Evolutionary conservation across 2,113 vertebrate species (phyloP).

Genomic region (Podocnemis expansa): DNA sequence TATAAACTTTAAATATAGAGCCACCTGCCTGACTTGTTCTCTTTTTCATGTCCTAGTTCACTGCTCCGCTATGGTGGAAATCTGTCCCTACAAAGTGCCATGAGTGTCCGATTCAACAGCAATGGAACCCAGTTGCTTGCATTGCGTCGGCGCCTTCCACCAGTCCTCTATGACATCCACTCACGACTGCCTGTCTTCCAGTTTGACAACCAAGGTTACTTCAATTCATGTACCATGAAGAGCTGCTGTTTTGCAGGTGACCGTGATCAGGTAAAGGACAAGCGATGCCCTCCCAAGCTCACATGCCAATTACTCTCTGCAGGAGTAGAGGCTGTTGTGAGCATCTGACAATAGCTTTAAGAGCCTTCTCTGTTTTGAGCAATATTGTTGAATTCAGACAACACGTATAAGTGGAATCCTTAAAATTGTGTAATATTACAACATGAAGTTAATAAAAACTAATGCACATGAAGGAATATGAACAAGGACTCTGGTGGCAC

Average conservation of each 20-base stretch:
- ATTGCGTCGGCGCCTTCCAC: constrained; percentile 91
- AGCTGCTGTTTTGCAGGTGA: constrained; percentile 99
- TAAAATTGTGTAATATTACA: not conserved
- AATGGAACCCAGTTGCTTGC: constrained; percentile 95
- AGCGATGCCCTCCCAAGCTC: not conserved
- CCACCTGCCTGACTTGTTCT: not conserved
- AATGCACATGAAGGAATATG: not conserved
- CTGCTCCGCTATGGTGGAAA: constrained; percentile 95
- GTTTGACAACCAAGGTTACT: constrained; percentile 99
- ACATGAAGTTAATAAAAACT: not conserved
- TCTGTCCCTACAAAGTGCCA: constrained; percentile 96
- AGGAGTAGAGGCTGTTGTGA: not conserved
- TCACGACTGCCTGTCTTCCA: constrained; percentile 96
- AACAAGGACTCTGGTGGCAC: too few relatives aligned
- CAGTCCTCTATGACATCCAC: constrained; percentile 97
- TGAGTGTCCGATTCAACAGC: constrained; percentile 98
- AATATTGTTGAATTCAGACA: not conserved
- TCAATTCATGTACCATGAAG: constrained; percentile 99
- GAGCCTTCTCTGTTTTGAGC: not conserved
- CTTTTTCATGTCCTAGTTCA: constrained; percentile 78
- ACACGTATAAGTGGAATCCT: accelerated
- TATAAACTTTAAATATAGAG: not conserved
- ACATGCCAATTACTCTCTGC: not conserved
- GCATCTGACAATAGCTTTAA: not conserved
- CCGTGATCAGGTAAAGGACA: constrained; percentile 88